Evolutionary conservation across 2,797 vertebrate genomes (phyloP).

Genomic region (Scyliorhinus canicula): DNA sequence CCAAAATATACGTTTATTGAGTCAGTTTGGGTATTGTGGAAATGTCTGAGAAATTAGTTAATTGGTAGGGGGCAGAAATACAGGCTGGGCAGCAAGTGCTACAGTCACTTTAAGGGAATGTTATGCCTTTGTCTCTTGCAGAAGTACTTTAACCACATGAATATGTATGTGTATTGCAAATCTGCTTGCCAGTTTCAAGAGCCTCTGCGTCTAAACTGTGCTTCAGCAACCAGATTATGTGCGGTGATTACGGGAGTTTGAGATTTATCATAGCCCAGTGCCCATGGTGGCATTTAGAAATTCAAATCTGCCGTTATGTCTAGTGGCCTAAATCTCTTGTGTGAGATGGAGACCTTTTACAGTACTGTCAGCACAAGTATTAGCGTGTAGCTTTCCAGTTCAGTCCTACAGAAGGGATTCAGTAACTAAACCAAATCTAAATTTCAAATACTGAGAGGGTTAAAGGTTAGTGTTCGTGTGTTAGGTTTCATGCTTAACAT

Average conservation of each 20-base stretch:
- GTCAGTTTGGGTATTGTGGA: neutral
- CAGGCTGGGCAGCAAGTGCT: neutral
- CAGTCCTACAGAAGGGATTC: constrained; percentile 52
- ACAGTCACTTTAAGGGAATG: neutral
- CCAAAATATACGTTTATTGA: constrained; percentile 11
- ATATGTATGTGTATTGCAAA: constrained; percentile 14
- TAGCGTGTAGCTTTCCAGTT: constrained; percentile 50
- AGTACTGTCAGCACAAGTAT: constrained; percentile 46
- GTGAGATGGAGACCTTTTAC: constrained; percentile 62
- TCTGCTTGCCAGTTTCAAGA: constrained; percentile 19
- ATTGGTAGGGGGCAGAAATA: neutral
- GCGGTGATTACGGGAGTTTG: neutral
- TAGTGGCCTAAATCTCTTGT: constrained; percentile 64
- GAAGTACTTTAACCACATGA: neutral
- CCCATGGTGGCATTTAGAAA: constrained; percentile 57
- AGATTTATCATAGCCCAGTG: constrained; percentile 17
- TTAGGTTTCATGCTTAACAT: constrained; percentile 58
- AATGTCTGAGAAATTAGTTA: constrained; percentile 13
- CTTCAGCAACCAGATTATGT: neutral
- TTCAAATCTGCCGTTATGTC: constrained; percentile 82
- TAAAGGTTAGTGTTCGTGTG: constrained; percentile 58
- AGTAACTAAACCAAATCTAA: constrained; percentile 59
- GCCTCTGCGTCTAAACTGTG: neutral
- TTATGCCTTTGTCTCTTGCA: neutral
- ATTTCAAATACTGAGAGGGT: constrained; percentile 55